Evolutionary conservation across 2,797 vertebrate species (phyloP).

Genomic region (Chiropotes sagulatus): DNA sequence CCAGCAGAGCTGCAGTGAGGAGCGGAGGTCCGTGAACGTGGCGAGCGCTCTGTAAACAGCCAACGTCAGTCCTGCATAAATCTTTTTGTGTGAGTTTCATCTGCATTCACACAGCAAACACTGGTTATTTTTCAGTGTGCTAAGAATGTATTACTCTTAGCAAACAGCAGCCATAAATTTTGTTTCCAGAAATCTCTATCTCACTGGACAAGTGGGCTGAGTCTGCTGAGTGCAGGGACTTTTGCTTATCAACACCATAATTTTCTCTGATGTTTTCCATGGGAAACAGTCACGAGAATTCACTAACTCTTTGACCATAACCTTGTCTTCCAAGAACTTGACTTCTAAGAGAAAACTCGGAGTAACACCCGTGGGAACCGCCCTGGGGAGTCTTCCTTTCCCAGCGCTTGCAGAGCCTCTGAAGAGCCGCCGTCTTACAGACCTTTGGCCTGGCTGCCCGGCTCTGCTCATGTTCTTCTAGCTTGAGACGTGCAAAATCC

Average conservation of each 20-base stretch:
- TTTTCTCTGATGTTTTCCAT: not conserved
- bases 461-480: too few species aligned
- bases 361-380: not conserved
- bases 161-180: not conserved
- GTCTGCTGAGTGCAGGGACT: not conserved
- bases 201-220: not conserved
- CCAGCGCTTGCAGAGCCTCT: not conserved
- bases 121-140: accelerated
- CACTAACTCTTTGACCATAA: not conserved
- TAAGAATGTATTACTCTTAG: not conserved
- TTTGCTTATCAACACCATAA: not conserved
- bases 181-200: not conserved
- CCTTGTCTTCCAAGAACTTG: not conserved
- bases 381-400: not conserved
- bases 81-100: not conserved
- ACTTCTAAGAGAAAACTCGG: not conserved
- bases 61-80: accelerated
- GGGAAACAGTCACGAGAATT: not conserved
- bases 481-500: not conserved
- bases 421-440: not conserved
- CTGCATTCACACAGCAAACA: not conserved
- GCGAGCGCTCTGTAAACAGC: not conserved
- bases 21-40: accelerated
- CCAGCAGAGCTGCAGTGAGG: not conserved
- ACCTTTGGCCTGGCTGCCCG: not conserved